These are phyloP conservation scores for honey bee (Apis mellifera) DNA, from an alignment of 1,140 invertebrate genomes.

Conservation along the genomic window DNA sequence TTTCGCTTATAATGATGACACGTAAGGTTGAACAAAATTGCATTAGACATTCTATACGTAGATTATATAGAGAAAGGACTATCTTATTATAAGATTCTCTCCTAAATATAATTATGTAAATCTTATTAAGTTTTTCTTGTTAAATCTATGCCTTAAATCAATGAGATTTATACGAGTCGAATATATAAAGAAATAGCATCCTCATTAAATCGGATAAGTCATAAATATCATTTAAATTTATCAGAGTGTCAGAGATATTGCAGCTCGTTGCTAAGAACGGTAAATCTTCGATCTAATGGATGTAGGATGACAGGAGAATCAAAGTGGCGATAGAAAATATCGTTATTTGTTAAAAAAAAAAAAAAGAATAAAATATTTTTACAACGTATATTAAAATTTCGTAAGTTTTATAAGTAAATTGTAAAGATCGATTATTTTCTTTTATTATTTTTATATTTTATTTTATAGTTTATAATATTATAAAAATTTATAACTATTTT, in stretches of 20 bases:
- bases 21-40: neutral
- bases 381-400: too few relatives aligned
- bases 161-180: neutral
- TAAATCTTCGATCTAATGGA: conserved; percentile 69
- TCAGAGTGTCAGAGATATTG: conserved; percentile 53
- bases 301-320: conserved; percentile 63
- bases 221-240: conserved; percentile 72
- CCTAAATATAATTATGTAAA: neutral
- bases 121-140: neutral
- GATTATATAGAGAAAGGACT: too few relatives aligned
- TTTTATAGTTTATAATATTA: too few relatives aligned
- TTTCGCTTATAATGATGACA: neutral
- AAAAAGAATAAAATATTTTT: neutral
- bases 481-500: too few relatives aligned
- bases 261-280: conserved; percentile 67
- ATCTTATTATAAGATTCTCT: neutral
- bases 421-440: too few relatives aligned
- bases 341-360: neutral
- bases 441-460: too few relatives aligned
- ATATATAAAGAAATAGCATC: conserved; percentile 58
- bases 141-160: neutral
- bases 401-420: too few relatives aligned
- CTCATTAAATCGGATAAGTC: conserved; percentile 65
- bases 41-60: neutral
- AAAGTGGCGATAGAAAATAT: conserved; percentile 1